phyloP scores from a whole-genome alignment of 1,140 invertebrate species.

The Lordiphosa stackelbergi region DNA sequence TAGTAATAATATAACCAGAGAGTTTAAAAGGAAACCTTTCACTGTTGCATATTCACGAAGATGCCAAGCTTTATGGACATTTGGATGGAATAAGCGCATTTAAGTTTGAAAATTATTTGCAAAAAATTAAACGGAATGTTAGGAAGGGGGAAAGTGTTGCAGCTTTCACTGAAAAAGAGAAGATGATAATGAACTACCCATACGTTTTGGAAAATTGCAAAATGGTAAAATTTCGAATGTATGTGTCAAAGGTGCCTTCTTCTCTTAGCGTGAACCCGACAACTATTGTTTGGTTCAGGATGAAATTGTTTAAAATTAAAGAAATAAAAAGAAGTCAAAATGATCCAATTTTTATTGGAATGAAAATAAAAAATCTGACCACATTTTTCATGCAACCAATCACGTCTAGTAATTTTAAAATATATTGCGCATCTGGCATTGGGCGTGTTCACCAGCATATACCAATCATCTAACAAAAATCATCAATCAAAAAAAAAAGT shows the following conservation, averaged over 20 bases:
- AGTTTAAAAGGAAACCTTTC: conserved; percentile 34
- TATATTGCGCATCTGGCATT: conserved; percentile 26
- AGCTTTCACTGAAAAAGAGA: conserved; percentile 1
- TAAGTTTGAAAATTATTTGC: conserved; percentile 33
- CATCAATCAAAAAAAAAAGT: no score
- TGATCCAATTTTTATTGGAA: conserved; percentile 22
- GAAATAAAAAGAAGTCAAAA: conserved; percentile 15
- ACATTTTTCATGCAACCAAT: conserved; percentile 24
- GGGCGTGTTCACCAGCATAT: no score
- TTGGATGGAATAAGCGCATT: conserved; percentile 27
- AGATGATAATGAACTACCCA: conserved; percentile 1
- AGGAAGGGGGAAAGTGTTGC: conserved; percentile 23
- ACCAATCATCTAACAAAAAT: no score
- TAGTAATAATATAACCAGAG: conserved; percentile 19
- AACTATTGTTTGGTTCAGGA: conserved; percentile 15
- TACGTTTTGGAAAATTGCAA: conserved; percentile 12
- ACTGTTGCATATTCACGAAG: conserved; percentile 33
- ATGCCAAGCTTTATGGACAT: conserved; percentile 25
- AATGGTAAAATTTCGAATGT: conserved; percentile 15
- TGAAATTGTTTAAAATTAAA: conserved; percentile 16
- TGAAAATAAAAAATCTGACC: conserved; percentile 20
- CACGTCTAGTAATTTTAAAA: conserved; percentile 21
- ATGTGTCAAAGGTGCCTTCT: conserved; percentile 9
- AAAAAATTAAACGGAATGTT: conserved; percentile 23
- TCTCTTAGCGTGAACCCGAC: conserved; percentile 16